Conservation (phyloP, 1,140 invertebrate genomes). For the Brachionus rubens region DNA sequence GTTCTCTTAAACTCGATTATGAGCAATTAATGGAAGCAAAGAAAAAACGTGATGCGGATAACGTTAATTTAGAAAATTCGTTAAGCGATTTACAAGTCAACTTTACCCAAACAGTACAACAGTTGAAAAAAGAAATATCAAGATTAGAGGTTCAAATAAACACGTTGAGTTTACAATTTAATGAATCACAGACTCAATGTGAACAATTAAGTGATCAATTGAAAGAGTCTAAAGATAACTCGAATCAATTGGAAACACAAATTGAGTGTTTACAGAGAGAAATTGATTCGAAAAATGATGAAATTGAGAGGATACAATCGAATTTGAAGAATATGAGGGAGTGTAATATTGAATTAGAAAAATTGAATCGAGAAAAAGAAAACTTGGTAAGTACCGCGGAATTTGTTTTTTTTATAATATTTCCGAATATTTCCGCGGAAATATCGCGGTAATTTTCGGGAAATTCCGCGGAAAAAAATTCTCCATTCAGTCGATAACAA, state of each 20-base stretch:
- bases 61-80: constrained; percentile 54
- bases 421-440: not conserved
- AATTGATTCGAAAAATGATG: constrained; percentile 30
- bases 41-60: constrained; percentile 54
- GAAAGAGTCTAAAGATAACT: constrained; percentile 6
- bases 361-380: constrained; percentile 33
- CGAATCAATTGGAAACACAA: not conserved
- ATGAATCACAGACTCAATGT: not conserved
- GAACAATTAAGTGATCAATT: not conserved
- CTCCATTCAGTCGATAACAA: not conserved
- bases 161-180: not conserved
- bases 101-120: constrained; percentile 54
- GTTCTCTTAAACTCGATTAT: constrained; percentile 53
- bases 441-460: too few species aligned
- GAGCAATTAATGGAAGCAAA: constrained; percentile 54
- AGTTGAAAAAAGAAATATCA: constrained; percentile 53
- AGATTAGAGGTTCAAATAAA: not conserved
- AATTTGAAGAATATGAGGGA: constrained; percentile 21
- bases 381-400: constrained; percentile 7
- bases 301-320: constrained; percentile 6
- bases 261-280: not conserved
- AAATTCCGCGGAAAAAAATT: too few species aligned
- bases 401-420: not conserved
- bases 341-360: constrained; percentile 29
- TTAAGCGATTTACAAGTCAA: constrained; percentile 56